Base-by-base conservation (phyloP, 2,113 vertebrate species). In the Sula dactylatra region DNA sequence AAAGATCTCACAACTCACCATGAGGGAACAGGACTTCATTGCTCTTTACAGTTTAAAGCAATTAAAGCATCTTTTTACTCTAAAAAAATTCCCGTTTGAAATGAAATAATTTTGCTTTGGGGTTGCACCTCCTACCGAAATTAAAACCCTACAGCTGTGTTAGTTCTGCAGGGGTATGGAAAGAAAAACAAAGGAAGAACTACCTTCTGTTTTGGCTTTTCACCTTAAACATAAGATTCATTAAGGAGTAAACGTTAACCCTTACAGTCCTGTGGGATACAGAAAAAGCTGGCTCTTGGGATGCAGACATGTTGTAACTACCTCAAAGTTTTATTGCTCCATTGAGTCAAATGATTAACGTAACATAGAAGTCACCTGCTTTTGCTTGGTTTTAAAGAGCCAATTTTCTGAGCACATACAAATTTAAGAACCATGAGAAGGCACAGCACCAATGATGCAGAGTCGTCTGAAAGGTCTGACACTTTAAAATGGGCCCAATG, bases 311-410 rank as follows among this genome's bases (percentile, higher is more conserved):
- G 0, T 1, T 61, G 34, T 49, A 78, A n/a, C 27, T 64, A 45
- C 26, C 19, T 50, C 34, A 65, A 27, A 47, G 18, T 38, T 66
- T 38, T 62, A 47, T 15, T 32, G 49, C 26, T 85, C 64, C 54
- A 13, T 3, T 44, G 59, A 71, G 32, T n/a, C 45, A 56, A 66
- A 42, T 4, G 9, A 74, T 14, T 40, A 84, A 67, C 0, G 0
- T 22, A 61, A 79, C 77, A n/a, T 12, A 54, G 52, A 82, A 70
- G 11, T 77, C 38, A 66, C 36, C 67, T 13, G 52, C 2, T 16
- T 80, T 66, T 32, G 42, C 13, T 25, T 65, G 34, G 17, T 52
- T 55, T 32, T 91, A 55, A 32, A 42, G 54, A 76, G 40, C 3
- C 52, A 29, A n/a, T 56, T 61, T 76, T 56, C n/a, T 89, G 52